phyloP scores from a whole-genome alignment of 2,113 vertebrate genomes.

The Anser cygnoides region DNA sequence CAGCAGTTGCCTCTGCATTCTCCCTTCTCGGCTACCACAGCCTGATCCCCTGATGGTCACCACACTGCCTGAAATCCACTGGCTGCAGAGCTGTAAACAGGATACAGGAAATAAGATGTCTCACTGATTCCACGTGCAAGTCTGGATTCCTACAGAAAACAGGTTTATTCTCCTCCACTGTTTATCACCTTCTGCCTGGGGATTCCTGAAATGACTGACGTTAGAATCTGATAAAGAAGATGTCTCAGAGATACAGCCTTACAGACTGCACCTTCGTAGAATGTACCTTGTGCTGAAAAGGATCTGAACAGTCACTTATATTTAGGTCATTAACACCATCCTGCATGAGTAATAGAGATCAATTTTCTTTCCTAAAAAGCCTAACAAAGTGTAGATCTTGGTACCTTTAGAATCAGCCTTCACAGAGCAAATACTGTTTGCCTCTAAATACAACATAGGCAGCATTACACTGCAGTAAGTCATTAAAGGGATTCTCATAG shows the following conservation, averaged over 20 bases:
- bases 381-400: not conserved
- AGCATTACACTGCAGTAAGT: not conserved
- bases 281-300: not conserved
- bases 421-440: not conserved
- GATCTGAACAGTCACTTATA: not conserved
- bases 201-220: not conserved
- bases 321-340: not conserved
- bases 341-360: not conserved
- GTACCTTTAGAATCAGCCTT: not conserved
- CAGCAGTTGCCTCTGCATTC: not conserved
- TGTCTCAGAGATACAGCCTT: not conserved
- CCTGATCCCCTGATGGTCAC: not conserved
- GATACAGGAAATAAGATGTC: not conserved
- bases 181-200: not conserved
- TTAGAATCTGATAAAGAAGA: not conserved
- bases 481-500: not conserved
- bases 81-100: not conserved
- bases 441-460: not conserved
- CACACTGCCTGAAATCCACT: not conserved
- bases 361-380: not conserved
- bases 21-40: not conserved
- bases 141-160: not conserved
- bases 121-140: constrained; percentile 14
- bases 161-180: not conserved
- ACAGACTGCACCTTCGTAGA: not conserved